Percentiles rank a stretch among this genome's conserved stretches.
Conservation (phyloP, 2,888 invertebrate species). For the Acrobasis suavella region DNA sequence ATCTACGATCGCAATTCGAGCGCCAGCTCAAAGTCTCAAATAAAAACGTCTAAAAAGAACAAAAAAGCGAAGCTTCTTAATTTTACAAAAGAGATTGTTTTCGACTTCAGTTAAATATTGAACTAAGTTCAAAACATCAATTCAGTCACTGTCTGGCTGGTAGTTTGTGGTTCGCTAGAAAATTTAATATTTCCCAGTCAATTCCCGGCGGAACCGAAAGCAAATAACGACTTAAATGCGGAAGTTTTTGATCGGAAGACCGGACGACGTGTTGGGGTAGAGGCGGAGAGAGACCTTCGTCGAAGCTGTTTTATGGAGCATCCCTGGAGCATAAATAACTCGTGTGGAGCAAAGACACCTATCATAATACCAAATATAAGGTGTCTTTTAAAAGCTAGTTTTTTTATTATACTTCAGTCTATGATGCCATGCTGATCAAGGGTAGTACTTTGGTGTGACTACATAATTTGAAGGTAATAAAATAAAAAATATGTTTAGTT, state of each 20-base stretch:
- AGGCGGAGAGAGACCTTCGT: background rate
- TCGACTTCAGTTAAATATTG: background rate
- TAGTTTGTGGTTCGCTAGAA: slow-evolving; percentile 36
- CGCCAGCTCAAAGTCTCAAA: too few species aligned
- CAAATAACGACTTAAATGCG: slow-evolving; percentile 69
- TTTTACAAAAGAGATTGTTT: background rate
- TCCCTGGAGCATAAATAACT: slow-evolving; percentile 44
- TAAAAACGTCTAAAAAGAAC: background rate
- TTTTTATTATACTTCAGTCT: too few species aligned
- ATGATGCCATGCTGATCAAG: too few species aligned
- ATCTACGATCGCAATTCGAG: too few species aligned
- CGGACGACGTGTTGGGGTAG: slow-evolving; percentile 13
- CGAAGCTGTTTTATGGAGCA: slow-evolving; percentile 10
- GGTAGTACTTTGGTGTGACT: too few species aligned
- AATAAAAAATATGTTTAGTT: too few species aligned
- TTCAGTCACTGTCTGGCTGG: slow-evolving; percentile 13
- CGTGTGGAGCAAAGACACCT: slow-evolving; percentile 34
- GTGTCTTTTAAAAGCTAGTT: too few species aligned
- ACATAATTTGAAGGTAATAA: too few species aligned
- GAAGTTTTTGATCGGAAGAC: slow-evolving; percentile 58
- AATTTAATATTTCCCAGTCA: slow-evolving; percentile 63
- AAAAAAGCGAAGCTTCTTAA: background rate
- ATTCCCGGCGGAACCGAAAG: slow-evolving; percentile 51
- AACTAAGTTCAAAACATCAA: slow-evolving; percentile 2
- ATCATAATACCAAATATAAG: background rate